Evolutionary conservation across 1,140 invertebrate genomes (phyloP), one percentile per base, ranked within the genome.

Genomic region (Ceratina calcarata): DNA sequence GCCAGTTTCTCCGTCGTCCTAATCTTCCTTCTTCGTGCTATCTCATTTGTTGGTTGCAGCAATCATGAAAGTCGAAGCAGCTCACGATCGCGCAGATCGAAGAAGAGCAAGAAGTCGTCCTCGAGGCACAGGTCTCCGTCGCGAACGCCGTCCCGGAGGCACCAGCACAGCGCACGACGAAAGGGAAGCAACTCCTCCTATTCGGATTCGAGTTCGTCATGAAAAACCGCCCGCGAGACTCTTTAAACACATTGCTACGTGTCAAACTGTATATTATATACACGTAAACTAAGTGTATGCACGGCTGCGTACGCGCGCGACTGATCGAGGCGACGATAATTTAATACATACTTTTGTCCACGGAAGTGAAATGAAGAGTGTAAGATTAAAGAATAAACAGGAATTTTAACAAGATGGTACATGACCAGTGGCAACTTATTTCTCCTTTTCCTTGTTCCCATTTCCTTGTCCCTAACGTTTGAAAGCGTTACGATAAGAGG

Each of bases 31-130:
- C 37, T 45, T 16, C n/a, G 32, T 20, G 15, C 32, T 32, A 20
- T 13, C 32, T 20, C 37, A 49, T 70, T 62, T 78, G 15, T 51
- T 68, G 84, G 22, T 89, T 85, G 18, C 77, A 89, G 69, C 75
- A 92, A 81, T 85, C 90, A 93, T 32, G 89, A 92, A 13, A 93
- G 88, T 77, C 85, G 90, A 32, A 92, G 91, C 58, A 89, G 89
- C 78, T 92, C 91, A 0, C 87, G 90, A 51, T 90, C 90, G 15
- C 91, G 92, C 53, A 91, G 91, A 81, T 82, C 88, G 0, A 93
- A 92, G 80, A 93, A 93, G 69, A 92, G 84, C 68, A 93, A 93
- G 84, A 93, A 93, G 65, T 90, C 89, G 16, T 87, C 90, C 4
- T 91, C 91, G 1, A 89, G 88, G 65, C 90, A 92, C 57, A 86